Evolutionary conservation across 2,888 invertebrate genomes (phyloP).

Genomic region (Melipona bicolor): DNA sequence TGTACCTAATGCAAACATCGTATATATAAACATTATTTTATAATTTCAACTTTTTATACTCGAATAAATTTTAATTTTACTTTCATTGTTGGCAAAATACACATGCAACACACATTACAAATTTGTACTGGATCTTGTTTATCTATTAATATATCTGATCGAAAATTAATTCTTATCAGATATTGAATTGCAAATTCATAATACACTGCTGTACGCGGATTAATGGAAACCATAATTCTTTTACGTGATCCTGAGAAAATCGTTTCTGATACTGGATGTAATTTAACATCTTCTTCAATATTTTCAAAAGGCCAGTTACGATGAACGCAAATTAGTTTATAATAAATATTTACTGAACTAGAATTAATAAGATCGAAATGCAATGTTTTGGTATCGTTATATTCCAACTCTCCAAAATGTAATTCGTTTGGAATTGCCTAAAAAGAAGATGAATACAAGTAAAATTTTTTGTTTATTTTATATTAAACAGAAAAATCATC

Average conservation of each 20-base stretch:
- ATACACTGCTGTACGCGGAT: slow-evolving; percentile 75
- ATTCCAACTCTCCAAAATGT: slow-evolving; percentile 76
- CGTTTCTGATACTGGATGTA: slow-evolving; percentile 72
- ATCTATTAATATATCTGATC: slow-evolving; percentile 60
- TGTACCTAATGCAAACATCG: slow-evolving; percentile 38
- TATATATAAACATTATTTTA: slow-evolving; percentile 11
- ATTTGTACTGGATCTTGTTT: slow-evolving; percentile 63
- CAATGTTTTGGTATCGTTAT: slow-evolving; percentile 69
- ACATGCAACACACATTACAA: slow-evolving; percentile 76
- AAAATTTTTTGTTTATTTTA: background rate
- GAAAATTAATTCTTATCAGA: slow-evolving; percentile 71
- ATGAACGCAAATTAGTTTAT: slow-evolving; percentile 72
- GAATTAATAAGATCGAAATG: slow-evolving; percentile 83
- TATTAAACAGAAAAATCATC: background rate
- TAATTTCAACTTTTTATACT: slow-evolving; percentile 1
- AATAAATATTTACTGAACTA: slow-evolving; percentile 82
- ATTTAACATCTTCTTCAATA: slow-evolving; percentile 64
- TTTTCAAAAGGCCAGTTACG: slow-evolving; percentile 60
- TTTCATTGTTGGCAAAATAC: slow-evolving; percentile 80
- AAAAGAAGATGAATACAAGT: background rate
- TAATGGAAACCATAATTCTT: slow-evolving; percentile 75
- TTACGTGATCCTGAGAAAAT: slow-evolving; percentile 76
- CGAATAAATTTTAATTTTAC: slow-evolving; percentile 77
- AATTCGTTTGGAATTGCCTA: slow-evolving; percentile 81
- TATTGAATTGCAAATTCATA: slow-evolving; percentile 80